Base-by-base conservation (phyloP, 1,140 invertebrate species). In the Andrena cerasifolii region DNA sequence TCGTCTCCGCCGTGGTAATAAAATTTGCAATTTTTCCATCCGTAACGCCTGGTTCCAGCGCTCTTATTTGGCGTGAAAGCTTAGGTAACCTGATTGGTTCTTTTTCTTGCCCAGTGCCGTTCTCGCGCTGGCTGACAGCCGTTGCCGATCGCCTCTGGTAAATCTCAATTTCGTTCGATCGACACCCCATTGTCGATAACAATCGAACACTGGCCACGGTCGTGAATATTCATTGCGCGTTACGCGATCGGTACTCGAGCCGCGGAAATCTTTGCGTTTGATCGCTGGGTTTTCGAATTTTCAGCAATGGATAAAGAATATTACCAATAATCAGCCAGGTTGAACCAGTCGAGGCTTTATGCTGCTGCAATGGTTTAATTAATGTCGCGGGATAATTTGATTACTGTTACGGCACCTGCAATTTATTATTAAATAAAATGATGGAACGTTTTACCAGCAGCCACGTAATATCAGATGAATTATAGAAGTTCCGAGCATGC, bases 21-120 rank as follows among this genome's bases (percentile, higher is more conserved):
- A 79, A 79, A 74, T 75, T 70, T 74, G n/a, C 62, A 74, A 65
- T 78, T 67, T 82, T 67, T 72, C 33, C 21, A 0, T 12, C 4
- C 2, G 14, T 24, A 49, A 28, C 16, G 14, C 24, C 12, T 40
- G 3, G 36, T n/a, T 47, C 31, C 1, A 45, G 31, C 28, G 21
- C 1, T 31, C 67, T 40, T 84, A 76, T 84, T 83, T 68, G 72
- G 78, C 3, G 72, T 72, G 82, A 80, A 84, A 80, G 82, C 75
- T 24, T 14, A 16, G 16, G 4, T 24, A 45, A 76, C 54, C 31
- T 21, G 82, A 72, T 72, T n/a, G 3, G 21, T 71, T 76, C 53
- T 63, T 45, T 16, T 26, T 24, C 26, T 18, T 18, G 28, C 0
- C 43, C 28, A 31, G 49, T 12, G n/a, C 31, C 3, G 10, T 40